phyloP scores from a whole-genome alignment of 2,113 vertebrate genomes.

The Chiloscyllium plagiosum region DNA sequence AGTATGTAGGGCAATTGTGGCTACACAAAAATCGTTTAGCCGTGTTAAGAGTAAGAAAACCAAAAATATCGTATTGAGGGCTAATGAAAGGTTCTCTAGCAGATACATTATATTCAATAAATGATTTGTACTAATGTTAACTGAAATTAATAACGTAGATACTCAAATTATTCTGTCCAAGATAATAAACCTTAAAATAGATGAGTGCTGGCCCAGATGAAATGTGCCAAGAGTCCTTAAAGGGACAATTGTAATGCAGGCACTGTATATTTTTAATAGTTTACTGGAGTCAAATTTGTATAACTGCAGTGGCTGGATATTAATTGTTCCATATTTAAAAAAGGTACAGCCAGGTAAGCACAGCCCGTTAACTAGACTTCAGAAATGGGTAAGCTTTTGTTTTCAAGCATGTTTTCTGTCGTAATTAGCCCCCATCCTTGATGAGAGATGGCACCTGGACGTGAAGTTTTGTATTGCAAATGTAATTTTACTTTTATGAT shows the following conservation, averaged over 20 bases:
- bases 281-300: not conserved
- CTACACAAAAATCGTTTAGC: not conserved
- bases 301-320: not conserved
- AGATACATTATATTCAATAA: not conserved
- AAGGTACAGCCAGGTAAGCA: not conserved
- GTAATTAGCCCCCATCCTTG: not conserved
- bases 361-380: not conserved
- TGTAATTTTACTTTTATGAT: not conserved
- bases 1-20: not conserved
- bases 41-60: not conserved
- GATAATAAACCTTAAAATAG: not conserved
- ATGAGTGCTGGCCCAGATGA: not conserved
- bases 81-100: not conserved
- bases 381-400: not conserved
- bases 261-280: not conserved
- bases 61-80: not conserved
- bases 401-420: not conserved
- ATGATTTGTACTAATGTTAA: not conserved
- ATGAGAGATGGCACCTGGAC: not conserved
- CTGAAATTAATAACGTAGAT: not conserved
- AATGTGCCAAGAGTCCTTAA: not conserved
- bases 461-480: not conserved
- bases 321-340: not conserved
- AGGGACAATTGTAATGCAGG: not conserved
- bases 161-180: not conserved